Evolutionary conservation across 2,888 invertebrate species (phyloP).

Genomic region (Hartigia nigra): DNA sequence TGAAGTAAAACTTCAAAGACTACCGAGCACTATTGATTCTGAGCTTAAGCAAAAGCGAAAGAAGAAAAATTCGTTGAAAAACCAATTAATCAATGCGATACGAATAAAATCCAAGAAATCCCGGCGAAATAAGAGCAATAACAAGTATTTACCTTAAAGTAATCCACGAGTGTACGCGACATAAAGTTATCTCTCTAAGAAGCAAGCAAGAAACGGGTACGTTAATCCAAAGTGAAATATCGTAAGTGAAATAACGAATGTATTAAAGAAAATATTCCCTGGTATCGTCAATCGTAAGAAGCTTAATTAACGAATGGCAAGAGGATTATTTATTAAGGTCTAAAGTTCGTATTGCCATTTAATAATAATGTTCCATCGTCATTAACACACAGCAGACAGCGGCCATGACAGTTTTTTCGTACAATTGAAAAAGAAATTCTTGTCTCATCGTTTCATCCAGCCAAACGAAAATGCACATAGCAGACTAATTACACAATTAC

Average conservation of each 20-base stretch:
- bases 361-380: background rate
- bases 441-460: constrained; percentile 6
- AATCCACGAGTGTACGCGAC: background rate
- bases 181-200: background rate
- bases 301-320: background rate
- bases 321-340: background rate
- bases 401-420: background rate
- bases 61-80: background rate
- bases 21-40: background rate
- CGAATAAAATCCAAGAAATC: too few species aligned
- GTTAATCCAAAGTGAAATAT: background rate
- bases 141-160: too few species aligned
- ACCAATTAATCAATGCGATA: background rate
- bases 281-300: background rate
- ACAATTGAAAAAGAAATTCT: constrained; percentile 10
- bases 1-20: background rate
- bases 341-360: background rate
- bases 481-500: constrained; percentile 15
- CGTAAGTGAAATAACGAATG: background rate
- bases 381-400: background rate
- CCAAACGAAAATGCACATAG: background rate
- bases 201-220: background rate
- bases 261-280: background rate
- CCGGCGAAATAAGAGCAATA: background rate
- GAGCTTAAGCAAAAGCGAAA: background rate